Evolutionary conservation across 2,113 vertebrate genomes (phyloP), one percentile per base, ranked within the genome.

Genomic region (Ceuthmochares aereus): DNA sequence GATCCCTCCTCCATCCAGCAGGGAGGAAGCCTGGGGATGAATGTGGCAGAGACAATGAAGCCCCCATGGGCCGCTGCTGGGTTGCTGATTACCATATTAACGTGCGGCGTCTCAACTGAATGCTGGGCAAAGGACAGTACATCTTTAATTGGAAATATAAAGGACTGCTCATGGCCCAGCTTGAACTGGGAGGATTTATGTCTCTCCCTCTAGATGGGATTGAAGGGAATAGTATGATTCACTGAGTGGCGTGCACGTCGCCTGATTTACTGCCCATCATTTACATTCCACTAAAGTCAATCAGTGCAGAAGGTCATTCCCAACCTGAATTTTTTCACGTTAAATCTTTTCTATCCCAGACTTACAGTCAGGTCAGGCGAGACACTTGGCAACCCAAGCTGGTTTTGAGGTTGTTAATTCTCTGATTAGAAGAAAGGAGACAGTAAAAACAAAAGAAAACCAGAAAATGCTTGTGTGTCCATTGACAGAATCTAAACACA

Each of bases 191-290:
- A 97, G 98, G 98, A 99, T 99, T 99, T 98, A 99, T 98, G 96
- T 94, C 85, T 90, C 14, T 97, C 97, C 97, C 96, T 94, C 75
- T 97, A 93, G 98, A 97, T 96, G 95, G 97, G 97, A 98, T 98
- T 98, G 98, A 97, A 98, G 98, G 97, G 97, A 98, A 97, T 86
- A 95, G 98, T 96, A 93, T 96, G 97, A 98, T 98, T 98, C 98
- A 98, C 83, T 81, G 95, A 97, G 97, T 76, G 51, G 84, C 22
- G 40, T 64, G 89, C 85, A 96, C 72, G 83, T 94, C 74, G 82
- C 87, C 97, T 98, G 98, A 99, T 99, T 99, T 99, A 99, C 97
- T 97, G 92, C 97, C 97, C 97, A 98, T 98, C 98, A 98, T 99
- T 99, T 98, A 98, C 97, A 98, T 97, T 97, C 97, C 87, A 94